Percentiles rank a stretch among this genome's conserved stretches.
Evolutionary conservation across 2,888 invertebrate species (phyloP).

Genomic region (Neuroscelio doddi): DNA sequence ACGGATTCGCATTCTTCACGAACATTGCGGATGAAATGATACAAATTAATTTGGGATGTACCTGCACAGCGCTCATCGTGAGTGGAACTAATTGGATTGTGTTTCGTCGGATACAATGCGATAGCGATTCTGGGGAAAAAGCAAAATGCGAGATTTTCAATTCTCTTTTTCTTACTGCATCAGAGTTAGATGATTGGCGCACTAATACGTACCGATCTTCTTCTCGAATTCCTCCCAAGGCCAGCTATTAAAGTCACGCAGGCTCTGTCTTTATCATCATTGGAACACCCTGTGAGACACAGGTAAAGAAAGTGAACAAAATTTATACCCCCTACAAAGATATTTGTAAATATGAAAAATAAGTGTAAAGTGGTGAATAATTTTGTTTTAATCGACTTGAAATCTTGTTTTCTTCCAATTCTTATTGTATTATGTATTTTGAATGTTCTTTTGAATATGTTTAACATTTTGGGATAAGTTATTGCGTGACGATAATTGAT

Average conservation of each 20-base stretch:
- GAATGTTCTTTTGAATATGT: too few relatives aligned
- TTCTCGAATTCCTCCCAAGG: constrained; percentile 45
- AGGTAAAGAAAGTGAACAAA: constrained; percentile 17
- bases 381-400: too few relatives aligned
- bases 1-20: too few relatives aligned
- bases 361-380: too few relatives aligned
- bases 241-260: constrained; percentile 53
- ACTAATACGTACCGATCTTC: constrained; percentile 7
- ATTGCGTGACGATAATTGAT: constrained; percentile 10
- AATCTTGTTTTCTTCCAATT: too few relatives aligned
- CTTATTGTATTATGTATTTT: too few relatives aligned
- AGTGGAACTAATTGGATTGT: constrained; percentile 5
- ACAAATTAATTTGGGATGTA: not conserved
- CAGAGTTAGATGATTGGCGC: constrained; percentile 8
- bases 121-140: not conserved
- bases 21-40: not conserved
- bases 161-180: constrained; percentile 6
- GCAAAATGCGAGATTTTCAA: not conserved
- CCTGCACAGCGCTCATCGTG: not conserved
- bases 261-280: not conserved
- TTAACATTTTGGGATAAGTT: constrained; percentile 3
- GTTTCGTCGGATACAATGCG: constrained; percentile 4
- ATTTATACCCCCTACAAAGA: too few relatives aligned
- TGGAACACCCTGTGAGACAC: constrained; percentile 8
- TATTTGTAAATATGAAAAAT: too few relatives aligned